Evolutionary conservation across 2,888 invertebrate species (phyloP).

Genomic region (Salticus scenicus): DNA sequence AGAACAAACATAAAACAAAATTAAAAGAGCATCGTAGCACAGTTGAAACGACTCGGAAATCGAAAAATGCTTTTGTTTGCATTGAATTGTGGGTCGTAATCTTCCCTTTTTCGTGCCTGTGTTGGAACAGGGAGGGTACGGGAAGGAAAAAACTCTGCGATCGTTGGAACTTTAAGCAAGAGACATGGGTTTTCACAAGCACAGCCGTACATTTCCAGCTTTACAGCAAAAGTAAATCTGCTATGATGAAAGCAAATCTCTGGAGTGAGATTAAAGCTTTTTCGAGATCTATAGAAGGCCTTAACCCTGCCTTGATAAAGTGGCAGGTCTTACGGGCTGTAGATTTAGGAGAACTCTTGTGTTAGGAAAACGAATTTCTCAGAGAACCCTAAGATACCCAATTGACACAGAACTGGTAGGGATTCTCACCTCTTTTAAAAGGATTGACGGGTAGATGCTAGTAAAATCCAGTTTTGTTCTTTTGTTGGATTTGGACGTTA

Average conservation of each 20-base stretch:
- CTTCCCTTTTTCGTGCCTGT: slow-evolving; percentile 19
- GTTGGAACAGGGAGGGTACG: no score
- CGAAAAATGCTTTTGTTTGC: slow-evolving; percentile 66
- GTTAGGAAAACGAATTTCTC: slow-evolving; percentile 42
- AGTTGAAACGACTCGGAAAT: slow-evolving; percentile 43
- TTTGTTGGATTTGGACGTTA: no score
- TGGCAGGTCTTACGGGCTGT: slow-evolving; percentile 38
- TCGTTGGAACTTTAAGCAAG: slow-evolving; percentile 26
- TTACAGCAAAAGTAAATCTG: slow-evolving; percentile 60
- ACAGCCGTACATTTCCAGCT: slow-evolving; percentile 35
- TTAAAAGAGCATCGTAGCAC: neutral
- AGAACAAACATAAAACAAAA: slow-evolving; percentile 21
- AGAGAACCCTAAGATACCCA: slow-evolving; percentile 30
- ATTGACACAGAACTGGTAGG: slow-evolving; percentile 57
- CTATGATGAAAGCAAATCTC: slow-evolving; percentile 67
- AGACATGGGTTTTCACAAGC: slow-evolving; percentile 31
- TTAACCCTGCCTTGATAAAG: slow-evolving; percentile 65
- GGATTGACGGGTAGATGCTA: neutral
- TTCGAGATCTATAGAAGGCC: slow-evolving; percentile 67
- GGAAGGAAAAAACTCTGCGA: neutral
- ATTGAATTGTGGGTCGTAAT: slow-evolving; percentile 66
- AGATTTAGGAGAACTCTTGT: slow-evolving; percentile 39
- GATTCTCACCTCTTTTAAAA: neutral
- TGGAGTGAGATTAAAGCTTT: slow-evolving; percentile 66
- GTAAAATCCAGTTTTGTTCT: no score